Percentiles rank a stretch among this genome's conserved stretches.
Conservation (phyloP, 2,888 invertebrate species). For the Petrophora chlorosata region DNA sequence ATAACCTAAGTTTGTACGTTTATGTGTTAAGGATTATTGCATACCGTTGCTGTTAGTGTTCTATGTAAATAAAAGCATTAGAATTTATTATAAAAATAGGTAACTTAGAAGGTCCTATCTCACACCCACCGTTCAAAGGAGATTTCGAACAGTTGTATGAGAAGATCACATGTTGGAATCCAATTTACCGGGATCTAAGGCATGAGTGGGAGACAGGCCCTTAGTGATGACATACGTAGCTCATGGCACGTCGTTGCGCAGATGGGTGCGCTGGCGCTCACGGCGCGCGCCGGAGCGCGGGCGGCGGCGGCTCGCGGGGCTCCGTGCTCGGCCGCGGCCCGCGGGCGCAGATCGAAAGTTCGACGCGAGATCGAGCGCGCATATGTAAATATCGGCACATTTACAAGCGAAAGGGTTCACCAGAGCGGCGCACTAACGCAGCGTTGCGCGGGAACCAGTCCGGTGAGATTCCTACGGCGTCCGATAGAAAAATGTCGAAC, state of each 20-base stretch:
- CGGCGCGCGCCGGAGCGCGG: constrained; percentile 43
- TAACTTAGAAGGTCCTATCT: constrained; percentile 16
- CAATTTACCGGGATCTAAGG: constrained; percentile 30
- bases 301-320: constrained; percentile 52
- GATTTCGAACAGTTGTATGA: constrained; percentile 3
- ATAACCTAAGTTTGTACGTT: too few species aligned
- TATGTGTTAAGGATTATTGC: background rate
- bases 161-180: constrained; percentile 6
- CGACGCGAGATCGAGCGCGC: constrained; percentile 80
- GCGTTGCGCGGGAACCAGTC: constrained; percentile 85
- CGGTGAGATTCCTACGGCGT: constrained; percentile 86
- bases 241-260: constrained; percentile 75
- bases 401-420: constrained; percentile 84
- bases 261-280: constrained; percentile 67
- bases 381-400: constrained; percentile 84
- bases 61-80: background rate
- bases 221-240: constrained; percentile 70
- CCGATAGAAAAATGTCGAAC: constrained; percentile 85
- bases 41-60: background rate
- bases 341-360: constrained; percentile 82
- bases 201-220: constrained; percentile 33
- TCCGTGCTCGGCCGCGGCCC: constrained; percentile 61
- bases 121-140: constrained; percentile 18
- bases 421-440: constrained; percentile 82
- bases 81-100: background rate